Conservation (phyloP, 2,113 vertebrate genomes). For the Melanerpes formicivorus region DNA sequence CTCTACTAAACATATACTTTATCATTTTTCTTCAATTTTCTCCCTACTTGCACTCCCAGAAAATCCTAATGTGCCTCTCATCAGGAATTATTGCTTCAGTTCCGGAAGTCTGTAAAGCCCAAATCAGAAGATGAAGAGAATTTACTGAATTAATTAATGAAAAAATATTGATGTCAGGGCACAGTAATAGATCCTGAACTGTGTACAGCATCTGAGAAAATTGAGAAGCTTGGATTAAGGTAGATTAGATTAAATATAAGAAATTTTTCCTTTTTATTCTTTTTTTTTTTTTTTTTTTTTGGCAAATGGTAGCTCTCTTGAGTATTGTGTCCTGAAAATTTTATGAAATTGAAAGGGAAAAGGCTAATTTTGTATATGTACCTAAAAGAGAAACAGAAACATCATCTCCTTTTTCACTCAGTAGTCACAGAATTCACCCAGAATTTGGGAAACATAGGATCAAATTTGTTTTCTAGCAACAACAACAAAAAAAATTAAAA, state of each 20-base stretch:
- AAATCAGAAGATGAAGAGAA: not conserved
- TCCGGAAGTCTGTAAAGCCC: not conserved
- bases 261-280: not conserved
- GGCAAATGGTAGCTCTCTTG: not conserved
- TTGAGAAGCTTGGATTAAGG: not conserved
- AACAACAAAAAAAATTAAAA: not conserved
- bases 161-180: not conserved
- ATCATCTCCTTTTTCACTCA: not conserved
- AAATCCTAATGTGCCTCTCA: not conserved
- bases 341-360: not conserved
- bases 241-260: not conserved
- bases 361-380: not conserved
- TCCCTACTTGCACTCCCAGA: not conserved
- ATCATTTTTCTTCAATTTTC: not conserved
- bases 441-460: not conserved
- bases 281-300: not conserved
- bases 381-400: not conserved
- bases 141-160: not conserved
- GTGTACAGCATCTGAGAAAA: not conserved
- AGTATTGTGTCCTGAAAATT: not conserved
- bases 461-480: not conserved
- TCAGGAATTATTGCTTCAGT: not conserved
- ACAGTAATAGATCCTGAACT: not conserved
- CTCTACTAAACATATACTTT: not conserved
- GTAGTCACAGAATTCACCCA: not conserved